Base-by-base conservation (phyloP, 2,797 vertebrate genomes). In the Megalops cyprinoides region DNA sequence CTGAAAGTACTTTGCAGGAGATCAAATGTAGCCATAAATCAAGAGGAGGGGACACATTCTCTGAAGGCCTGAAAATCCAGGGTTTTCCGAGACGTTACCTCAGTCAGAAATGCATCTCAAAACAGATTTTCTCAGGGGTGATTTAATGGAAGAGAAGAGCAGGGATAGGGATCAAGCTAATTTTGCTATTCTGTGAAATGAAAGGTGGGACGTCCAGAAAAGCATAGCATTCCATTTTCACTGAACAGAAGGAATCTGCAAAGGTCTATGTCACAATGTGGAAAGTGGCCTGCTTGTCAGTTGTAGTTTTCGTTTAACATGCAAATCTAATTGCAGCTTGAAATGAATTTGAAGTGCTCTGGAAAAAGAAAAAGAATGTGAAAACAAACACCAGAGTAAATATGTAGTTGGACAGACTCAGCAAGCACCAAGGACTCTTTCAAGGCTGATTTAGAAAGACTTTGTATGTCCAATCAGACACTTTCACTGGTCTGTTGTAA, bases 21-120 rank as follows among this genome's bases (percentile, higher is more conserved):
- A 7, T 78, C 44, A 37, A 62, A 48, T 74, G 28, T 28, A 74
- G 71, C 44, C 37, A 42, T 74, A 10, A 48, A 28, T 12, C 28
- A 56, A 78, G 42, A 53, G 14, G 28, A 25, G 55, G 56, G n/a
- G 55, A 78, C 44, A 48, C n/a, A 8, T n/a, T 49, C 7, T 10
- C 44, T 48, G 44, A 20, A 2, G 8, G 73, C 23, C n/a, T 46
- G 18, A 42, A 55, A 78, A 55, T 44, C n/a, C 42, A 46, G 44
- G 76, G 39, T 55, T 44, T 39, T 46, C 56, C 39, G n/a, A 62
- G 55, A 78, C 76, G 46, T 62, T 62, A 65, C 56, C 55, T 78
- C 55, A 62, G 65, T 62, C 42, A 42, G 5, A 55, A 62, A 58
- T 42, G 37, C 31, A 78, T 55, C 49, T 76, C 31, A 53, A 37